Base-by-base conservation (phyloP, 64 coral and sea anemone species). In the Acropora yongei region DNA sequence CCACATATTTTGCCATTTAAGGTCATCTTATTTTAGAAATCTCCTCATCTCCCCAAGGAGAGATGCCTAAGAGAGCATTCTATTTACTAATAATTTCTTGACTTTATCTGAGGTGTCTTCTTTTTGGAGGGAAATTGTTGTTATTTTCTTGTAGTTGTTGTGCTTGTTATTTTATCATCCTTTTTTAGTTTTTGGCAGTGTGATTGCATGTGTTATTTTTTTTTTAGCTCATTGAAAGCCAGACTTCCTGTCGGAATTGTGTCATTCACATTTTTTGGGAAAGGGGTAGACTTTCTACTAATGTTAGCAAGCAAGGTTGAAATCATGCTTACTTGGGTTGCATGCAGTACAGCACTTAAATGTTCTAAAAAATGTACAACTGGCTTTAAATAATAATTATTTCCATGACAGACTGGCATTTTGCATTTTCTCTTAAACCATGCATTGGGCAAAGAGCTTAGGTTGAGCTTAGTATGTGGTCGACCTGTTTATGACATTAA, bases 401-500 rank as follows among this genome's bases (percentile, higher is more conserved):
- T 85, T 71, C n/a, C 8, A 67, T 17, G 42, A 55, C 51, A 41
- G 18, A 72, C 60, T 11, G 13, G 19, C 61, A 85, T 69, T 85
- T 72, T 41, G 30, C 68, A 72, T 85, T 71, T 71, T 85, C 82
- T 49, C 43, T 65, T 85, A 39, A 69, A 85, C 82, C 61, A 67
- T 83, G 80, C 61, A 42, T 67, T 41, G 67, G 58, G 65, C 58
- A 83, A 83, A 83, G 80, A 67, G 80, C 57, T 85, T 71, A 85
- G 63, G 48, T 85, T 85, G 30, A 68, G 44, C 79, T 81, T 40
- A 60, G 55, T 57, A 47, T 48, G 42, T 67, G 42, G 63, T 30
- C 9, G 12, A 68, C 12, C 46, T 85, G 65, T 85, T 82, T 71
- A 30, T 49, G 65, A 45, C 10, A 49, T 85, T 85, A 71, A 72